Evolutionary conservation across 2,113 vertebrate genomes (phyloP).

Genomic region (Pelecanoides urinatrix): DNA sequence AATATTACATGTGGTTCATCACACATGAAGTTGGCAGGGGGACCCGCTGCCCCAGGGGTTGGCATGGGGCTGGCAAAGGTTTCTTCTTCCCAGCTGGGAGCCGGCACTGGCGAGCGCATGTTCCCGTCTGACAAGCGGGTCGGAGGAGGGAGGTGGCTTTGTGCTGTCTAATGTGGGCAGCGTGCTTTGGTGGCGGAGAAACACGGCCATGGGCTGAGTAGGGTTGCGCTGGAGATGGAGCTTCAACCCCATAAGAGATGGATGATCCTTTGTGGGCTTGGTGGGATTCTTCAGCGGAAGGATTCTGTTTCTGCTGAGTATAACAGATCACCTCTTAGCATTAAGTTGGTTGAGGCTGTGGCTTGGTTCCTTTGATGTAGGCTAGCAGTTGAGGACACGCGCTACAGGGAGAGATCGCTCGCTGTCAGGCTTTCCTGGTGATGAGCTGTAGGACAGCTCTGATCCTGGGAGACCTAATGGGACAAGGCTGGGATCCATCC

Average conservation of each 20-base stretch:
- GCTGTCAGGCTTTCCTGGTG: neutral
- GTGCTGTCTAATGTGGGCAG: neutral
- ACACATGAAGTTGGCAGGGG: neutral
- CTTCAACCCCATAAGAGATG: neutral
- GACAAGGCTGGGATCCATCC: neutral
- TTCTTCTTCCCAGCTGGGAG: neutral
- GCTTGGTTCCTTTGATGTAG: neutral
- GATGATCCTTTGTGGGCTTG: neutral
- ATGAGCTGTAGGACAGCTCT: neutral
- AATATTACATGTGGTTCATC: neutral
- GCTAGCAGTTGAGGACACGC: neutral
- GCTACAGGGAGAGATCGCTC: neutral
- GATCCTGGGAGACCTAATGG: neutral
- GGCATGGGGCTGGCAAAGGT: neutral
- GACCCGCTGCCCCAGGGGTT: neutral
- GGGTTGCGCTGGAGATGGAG: neutral
- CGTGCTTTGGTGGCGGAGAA: neutral
- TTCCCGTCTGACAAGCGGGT: neutral
- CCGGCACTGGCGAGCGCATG: fast-evolving
- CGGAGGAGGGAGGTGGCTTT: neutral
- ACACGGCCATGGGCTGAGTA: fast-evolving
- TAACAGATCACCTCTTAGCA: neutral
- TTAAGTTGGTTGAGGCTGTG: neutral
- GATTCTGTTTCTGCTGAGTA: neutral
- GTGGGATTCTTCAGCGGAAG: neutral